Base-by-base conservation (phyloP, 64 coral and sea anemone species). In the Anthopleura sola region DNA sequence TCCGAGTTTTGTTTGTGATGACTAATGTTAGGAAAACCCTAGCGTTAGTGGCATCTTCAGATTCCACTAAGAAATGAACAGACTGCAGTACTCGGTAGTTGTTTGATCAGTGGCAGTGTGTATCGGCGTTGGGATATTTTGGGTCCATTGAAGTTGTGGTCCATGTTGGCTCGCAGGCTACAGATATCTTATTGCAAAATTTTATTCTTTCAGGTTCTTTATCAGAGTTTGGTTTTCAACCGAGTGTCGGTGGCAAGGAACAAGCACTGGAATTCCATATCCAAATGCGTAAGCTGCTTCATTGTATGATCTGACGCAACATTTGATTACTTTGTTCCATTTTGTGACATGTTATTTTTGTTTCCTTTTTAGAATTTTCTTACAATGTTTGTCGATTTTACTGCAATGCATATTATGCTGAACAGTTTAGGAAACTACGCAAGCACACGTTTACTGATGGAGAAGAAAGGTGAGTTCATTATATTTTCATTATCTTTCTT, bases 381-480 rank as follows among this genome's bases (percentile, higher is more conserved):
- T 93, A 98, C 60, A 86, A 39, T 58, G 85, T 78, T 12, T 91
- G 92, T 62, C 89, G 89, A 75, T 98, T 98, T 32, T 94, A 84
- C 86, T 98, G 92, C 81, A 94, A 88, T 84, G 88, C 91, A 16
- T 98, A 98, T 82, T 98, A 84, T 68, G 96, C 92, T 18, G 92
- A 91, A 40, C 96, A 98, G 57, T 98, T 98, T 60, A 80, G 96
- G 83, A 86, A 87, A 40, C 87, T 98, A 10, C 90, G 96, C 11
- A 94, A 98, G 86, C 75, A 83, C 14, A 94, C 90, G 37, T 98
- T 98, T 54, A 79, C 56, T 38, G 90, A 98, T 69, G 90, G 96
- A 38, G 96, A 98, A 47, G 96, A 98, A 85, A 98, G 88, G 96
- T 98, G 77, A 37, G 78, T 18, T 56, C 14, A 44, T 8, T 18